Percentiles rank a stretch among this genome's conserved stretches.
Conservation (phyloP, 2,113 vertebrate genomes). For the human region DNA sequence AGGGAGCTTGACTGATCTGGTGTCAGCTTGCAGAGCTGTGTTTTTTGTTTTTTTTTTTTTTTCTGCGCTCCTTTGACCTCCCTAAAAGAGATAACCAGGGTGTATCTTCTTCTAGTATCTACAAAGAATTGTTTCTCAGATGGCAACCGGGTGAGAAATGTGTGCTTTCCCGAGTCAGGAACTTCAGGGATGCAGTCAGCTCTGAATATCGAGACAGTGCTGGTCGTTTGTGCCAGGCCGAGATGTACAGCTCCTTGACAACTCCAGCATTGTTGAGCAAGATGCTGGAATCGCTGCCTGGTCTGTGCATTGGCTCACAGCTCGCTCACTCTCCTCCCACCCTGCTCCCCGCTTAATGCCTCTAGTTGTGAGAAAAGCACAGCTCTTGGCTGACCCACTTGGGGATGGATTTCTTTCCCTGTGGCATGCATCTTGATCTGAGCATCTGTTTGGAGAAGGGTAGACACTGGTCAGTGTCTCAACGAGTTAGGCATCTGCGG, state of each 20-base stretch:
- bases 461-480: not conserved
- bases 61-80: not conserved
- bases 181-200: conserved; percentile 27
- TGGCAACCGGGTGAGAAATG: conserved; percentile 3
- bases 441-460: conserved; percentile 59
- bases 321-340: not conserved
- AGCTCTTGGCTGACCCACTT: conserved; percentile 56
- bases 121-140: not conserved
- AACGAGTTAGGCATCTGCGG: not conserved
- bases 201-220: not conserved
- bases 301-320: not conserved
- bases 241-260: conserved; percentile 66
- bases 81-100: not conserved
- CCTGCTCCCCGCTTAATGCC: not conserved
- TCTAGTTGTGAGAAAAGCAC: conserved; percentile 55
- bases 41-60: not conserved
- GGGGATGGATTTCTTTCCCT: conserved; percentile 34
- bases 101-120: not conserved
- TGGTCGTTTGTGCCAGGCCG: conserved; percentile 81
- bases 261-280: conserved; percentile 80
- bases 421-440: not conserved
- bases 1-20: not conserved
- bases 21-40: not conserved
- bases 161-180: not conserved
- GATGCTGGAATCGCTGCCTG: conserved; percentile 56